phyloP scores from a whole-genome alignment of 2,888 invertebrate genomes.

The Encarsia formosa region DNA sequence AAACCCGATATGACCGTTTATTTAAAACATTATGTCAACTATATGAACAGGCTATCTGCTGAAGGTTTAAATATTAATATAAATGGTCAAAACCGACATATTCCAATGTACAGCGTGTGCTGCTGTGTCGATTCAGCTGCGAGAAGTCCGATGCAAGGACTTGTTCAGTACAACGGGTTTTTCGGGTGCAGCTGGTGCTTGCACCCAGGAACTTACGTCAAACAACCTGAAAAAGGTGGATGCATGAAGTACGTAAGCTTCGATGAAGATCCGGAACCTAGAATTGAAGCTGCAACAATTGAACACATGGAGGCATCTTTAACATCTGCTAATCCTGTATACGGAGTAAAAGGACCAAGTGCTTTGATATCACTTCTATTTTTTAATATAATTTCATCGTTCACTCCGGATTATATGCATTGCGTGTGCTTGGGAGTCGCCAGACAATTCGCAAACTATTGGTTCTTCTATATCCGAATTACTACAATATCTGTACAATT shows the following conservation, averaged over 20 bases:
- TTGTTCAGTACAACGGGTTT: conserved; percentile 10
- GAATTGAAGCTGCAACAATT: conserved; percentile 4
- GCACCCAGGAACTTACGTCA: conserved; percentile 1
- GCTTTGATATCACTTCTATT: conserved; percentile 9
- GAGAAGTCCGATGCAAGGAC: conserved; percentile 13
- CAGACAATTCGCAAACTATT: conserved; percentile 16
- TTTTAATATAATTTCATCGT: conserved; percentile 24
- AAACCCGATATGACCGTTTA: background rate
- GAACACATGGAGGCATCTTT: background rate
- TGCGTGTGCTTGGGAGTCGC: conserved; percentile 11
- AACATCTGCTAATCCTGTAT: background rate
- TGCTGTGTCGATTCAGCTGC: conserved; percentile 6
- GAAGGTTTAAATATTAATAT: background rate
- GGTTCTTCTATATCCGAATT: too few relatives aligned
- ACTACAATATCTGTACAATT: too few relatives aligned
- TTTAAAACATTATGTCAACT: background rate
- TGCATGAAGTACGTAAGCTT: conserved; percentile 1
- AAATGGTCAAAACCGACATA: conserved; percentile 4
- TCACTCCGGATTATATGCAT: conserved; percentile 27
- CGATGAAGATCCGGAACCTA: background rate
- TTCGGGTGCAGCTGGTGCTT: conserved; percentile 14
- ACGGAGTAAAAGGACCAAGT: conserved; percentile 11
- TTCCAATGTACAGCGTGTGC: conserved; percentile 3
- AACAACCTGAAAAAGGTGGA: background rate
- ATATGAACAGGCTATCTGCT: background rate